phyloP scores from a whole-genome alignment of 53 echinoderm and acorn worm species.

The Echinarachnius parma region DNA sequence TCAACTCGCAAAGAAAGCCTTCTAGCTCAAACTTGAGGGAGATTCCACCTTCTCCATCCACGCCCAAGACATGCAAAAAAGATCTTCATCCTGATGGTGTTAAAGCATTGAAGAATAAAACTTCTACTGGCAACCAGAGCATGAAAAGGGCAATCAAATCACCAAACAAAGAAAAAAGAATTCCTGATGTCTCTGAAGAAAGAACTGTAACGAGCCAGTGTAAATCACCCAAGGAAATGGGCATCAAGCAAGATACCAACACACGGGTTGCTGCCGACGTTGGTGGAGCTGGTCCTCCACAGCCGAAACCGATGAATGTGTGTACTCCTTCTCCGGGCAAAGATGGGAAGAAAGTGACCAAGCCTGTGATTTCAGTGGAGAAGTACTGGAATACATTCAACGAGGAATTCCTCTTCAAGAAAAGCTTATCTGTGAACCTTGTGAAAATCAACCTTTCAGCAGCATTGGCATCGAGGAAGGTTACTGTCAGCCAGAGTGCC shows the following conservation, averaged over 20 bases:
- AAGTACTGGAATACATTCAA: neutral
- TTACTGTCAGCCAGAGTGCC: neutral
- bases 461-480: neutral
- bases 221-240: too few relatives aligned
- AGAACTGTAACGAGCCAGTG: too few relatives aligned
- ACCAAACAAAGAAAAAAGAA: too few relatives aligned
- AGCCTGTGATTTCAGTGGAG: conserved; percentile 10
- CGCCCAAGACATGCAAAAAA: neutral
- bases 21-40: neutral
- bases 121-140: neutral
- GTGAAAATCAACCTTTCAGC: conserved; percentile 1
- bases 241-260: too few relatives aligned
- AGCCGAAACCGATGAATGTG: too few relatives aligned
- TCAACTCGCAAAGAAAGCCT: neutral
- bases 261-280: too few relatives aligned
- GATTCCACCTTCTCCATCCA: neutral
- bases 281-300: too few relatives aligned
- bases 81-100: neutral
- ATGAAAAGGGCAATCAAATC: neutral
- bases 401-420: conserved; percentile 9
- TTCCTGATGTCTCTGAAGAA: too few relatives aligned
- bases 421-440: conserved; percentile 6
- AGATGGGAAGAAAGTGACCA: neutral
- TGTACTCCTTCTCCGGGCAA: too few relatives aligned
- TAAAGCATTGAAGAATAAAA: neutral